Evolutionary conservation across 1,140 invertebrate genomes (phyloP).

Genomic region (Tyrophagus putrescentiae): DNA sequence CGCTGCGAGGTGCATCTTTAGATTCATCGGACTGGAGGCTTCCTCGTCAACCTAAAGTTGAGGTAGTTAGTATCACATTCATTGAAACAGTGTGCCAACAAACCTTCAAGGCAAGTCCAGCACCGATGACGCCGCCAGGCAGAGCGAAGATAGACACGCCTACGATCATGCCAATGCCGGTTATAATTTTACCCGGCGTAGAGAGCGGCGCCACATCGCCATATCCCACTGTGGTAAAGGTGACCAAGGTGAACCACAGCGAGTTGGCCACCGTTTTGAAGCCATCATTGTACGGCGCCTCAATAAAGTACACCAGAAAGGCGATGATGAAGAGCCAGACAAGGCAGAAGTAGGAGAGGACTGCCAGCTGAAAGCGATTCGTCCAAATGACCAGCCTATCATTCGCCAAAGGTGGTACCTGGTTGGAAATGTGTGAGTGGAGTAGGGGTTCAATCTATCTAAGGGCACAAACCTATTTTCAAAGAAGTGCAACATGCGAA

Average conservation of each 20-base stretch:
- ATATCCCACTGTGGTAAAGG: slow-evolving; percentile 11
- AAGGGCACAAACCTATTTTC: background rate
- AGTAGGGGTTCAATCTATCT: background rate
- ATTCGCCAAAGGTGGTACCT: background rate
- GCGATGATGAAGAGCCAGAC: slow-evolving; percentile 1
- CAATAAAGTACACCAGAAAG: slow-evolving; percentile 12
- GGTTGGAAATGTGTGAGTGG: too few species aligned
- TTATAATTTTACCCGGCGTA: background rate
- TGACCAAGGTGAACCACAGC: background rate
- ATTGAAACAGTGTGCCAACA: background rate
- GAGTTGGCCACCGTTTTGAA: slow-evolving; percentile 10
- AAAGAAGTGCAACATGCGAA: slow-evolving; percentile 11
- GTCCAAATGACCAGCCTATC: background rate
- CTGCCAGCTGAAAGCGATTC: background rate
- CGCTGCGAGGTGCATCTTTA: background rate
- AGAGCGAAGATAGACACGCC: background rate
- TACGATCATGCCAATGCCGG: background rate
- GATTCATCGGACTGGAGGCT: background rate
- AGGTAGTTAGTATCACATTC: too few species aligned
- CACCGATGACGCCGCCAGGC: background rate
- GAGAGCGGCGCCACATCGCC: slow-evolving; percentile 4
- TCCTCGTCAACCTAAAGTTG: slow-evolving; percentile 13
- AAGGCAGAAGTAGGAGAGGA: background rate
- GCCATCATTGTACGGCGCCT: background rate
- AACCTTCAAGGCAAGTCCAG: background rate